Evolutionary conservation across 2,797 vertebrate genomes (phyloP).

Genomic region (Acanthis flammea): DNA sequence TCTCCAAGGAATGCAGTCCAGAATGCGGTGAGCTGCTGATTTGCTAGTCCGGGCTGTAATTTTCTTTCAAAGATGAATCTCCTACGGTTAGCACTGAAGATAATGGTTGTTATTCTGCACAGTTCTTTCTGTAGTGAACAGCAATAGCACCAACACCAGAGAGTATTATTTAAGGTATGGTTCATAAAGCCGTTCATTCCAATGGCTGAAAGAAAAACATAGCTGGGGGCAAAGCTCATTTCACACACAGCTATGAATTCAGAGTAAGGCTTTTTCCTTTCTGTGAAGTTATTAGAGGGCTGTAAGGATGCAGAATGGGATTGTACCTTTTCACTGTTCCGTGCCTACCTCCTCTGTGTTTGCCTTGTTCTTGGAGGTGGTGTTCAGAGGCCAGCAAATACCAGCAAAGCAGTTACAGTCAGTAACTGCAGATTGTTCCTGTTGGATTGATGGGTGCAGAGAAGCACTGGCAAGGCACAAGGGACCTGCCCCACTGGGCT

Average conservation of each 20-base stretch:
- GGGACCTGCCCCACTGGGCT: fast-evolving
- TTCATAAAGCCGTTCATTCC: neutral
- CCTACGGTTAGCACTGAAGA: neutral
- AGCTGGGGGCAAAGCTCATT: neutral
- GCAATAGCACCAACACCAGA: neutral
- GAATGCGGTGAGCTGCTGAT: neutral
- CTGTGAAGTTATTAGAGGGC: neutral
- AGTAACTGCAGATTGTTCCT: neutral
- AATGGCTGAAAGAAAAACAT: neutral
- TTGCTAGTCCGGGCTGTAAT: neutral
- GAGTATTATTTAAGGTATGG: neutral
- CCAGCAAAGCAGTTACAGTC: neutral
- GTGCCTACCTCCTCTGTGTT: neutral
- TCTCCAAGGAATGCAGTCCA: fast-evolving
- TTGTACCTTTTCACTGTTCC: neutral
- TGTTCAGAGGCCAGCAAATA: neutral
- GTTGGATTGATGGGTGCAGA: fast-evolving
- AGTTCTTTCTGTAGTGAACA: neutral
- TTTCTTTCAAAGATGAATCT: neutral
- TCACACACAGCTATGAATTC: neutral
- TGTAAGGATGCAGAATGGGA: neutral
- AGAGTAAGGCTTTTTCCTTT: neutral
- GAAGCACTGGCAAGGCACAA: neutral
- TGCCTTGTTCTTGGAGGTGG: fast-evolving
- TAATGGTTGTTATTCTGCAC: neutral